Evolutionary conservation across 2,888 invertebrate genomes (phyloP), one percentile per base, ranked within the genome.

Genomic region (Branchipolynoe longqiensis): DNA sequence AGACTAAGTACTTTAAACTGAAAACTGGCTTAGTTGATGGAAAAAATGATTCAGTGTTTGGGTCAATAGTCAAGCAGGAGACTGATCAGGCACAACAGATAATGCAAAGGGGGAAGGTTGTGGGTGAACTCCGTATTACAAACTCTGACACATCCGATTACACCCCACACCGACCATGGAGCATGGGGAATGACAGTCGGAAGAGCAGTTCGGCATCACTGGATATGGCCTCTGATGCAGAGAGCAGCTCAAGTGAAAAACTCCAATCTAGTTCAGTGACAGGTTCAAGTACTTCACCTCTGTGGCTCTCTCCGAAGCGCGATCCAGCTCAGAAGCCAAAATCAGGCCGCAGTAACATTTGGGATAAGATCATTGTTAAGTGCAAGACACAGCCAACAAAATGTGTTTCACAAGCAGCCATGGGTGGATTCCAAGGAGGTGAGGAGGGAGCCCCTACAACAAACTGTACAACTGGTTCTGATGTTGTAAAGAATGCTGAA

Each of bases 361-460:
- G 78, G 78, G 78, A 78, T 78, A 78, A 78, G 25, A 78, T 78
- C 78, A 78, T 78, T 54, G 54, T 28, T 28, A 78, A 78, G 33
- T 78, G 78, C 33, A 78, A 78, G 48, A 28, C 78, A 2, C 18
- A 78, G 78, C 78, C 41, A 54, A 78, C 78, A 1, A 78, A 78
- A 28, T 78, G 78, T 48, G 78, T 78, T 2, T 78, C 78, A 12
- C 48, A 78, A 31, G 33, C 78, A 0, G 18, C 78, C 48, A 78
- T 78, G 41, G 78, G 48, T 78, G 48, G 48, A 38, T 69, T 69
- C 28, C 31, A 40, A 18, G 3, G 4, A 3, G 38, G 40, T 36
- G 48, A 78, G 28, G 78, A 78, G 18, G 48, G 48, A 41, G 31
- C 2, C 4, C 38, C 69, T 38, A 33, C 69, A 12, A 69, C 69